Percentiles rank a stretch among this genome's conserved stretches.
Evolutionary conservation across 2,888 invertebrate species (phyloP).

Genomic region (Diarsia mendica): DNA sequence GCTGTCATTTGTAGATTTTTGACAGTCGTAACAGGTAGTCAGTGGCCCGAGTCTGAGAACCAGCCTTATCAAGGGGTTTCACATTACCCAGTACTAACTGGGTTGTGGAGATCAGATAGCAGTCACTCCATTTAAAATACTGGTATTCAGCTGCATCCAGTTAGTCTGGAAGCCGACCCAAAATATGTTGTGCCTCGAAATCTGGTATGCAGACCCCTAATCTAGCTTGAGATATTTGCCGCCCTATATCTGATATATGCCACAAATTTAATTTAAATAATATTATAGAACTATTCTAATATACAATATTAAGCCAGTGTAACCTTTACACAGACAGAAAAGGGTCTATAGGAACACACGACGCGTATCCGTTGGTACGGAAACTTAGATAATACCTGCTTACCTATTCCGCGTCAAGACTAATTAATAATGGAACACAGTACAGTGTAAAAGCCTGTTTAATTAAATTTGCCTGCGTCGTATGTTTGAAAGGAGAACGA

Average conservation of each 20-base stretch:
- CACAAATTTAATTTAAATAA: constrained; percentile 22
- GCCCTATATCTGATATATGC: constrained; percentile 27
- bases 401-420: constrained; percentile 71
- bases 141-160: no score
- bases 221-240: background rate
- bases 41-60: no score
- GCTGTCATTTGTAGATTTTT: no score
- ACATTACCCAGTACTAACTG: no score
- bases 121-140: no score
- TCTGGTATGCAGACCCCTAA: constrained; percentile 1
- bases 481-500: constrained; percentile 82
- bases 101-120: no score
- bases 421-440: constrained; percentile 80
- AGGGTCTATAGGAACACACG: constrained; percentile 43
- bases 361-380: constrained; percentile 36
- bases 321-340: constrained; percentile 22
- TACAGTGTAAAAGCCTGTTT: constrained; percentile 82
- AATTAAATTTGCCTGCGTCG: constrained; percentile 85
- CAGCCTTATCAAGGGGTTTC: no score
- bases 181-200: constrained; percentile 1
- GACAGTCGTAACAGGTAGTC: no score
- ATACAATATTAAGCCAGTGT: constrained; percentile 28
- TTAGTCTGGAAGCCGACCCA: background rate
- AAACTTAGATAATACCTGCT: constrained; percentile 61
- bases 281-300: constrained; percentile 28